A percentile compares a stretch with the other conserved stretches of the same genome.
Conservation (phyloP, 2,888 invertebrate species). For the Sphaerophoria taeniata region DNA sequence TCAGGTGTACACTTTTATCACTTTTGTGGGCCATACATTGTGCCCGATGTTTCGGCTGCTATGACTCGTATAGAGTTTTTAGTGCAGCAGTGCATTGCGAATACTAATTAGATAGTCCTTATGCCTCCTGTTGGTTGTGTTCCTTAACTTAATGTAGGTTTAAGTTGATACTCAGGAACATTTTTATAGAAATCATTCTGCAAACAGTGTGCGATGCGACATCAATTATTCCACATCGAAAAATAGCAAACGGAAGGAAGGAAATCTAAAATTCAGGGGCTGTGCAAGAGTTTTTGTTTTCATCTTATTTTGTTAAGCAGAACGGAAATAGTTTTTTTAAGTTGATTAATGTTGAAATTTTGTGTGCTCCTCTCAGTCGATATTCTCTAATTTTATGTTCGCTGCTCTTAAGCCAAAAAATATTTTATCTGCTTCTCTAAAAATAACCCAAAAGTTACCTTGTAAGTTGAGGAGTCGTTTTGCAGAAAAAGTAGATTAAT, state of each 20-base stretch:
- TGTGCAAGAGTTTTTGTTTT: neutral
- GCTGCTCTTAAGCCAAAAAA: neutral
- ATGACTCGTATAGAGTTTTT: constrained; percentile 8
- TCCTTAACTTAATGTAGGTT: too few relatives aligned
- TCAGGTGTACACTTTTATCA: constrained; percentile 41
- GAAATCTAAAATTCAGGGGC: neutral
- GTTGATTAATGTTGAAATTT: neutral
- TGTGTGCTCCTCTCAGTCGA: neutral
- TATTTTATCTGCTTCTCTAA: neutral
- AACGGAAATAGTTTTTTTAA: neutral
- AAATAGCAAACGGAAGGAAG: neutral
- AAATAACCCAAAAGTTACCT: neutral
- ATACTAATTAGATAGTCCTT: constrained; percentile 33
- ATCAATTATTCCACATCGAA: constrained; percentile 15
- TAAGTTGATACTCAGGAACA: neutral
- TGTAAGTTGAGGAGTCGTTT: neutral
- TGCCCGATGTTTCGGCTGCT: too few relatives aligned
- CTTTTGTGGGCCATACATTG: constrained; percentile 4
- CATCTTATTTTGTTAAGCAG: neutral
- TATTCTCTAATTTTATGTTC: neutral
- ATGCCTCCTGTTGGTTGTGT: too few relatives aligned
- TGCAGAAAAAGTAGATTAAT: neutral
- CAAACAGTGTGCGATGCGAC: neutral
- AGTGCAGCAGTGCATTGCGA: constrained; percentile 38
- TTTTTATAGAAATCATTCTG: neutral